Evolutionary conservation across 2,888 invertebrate genomes (phyloP), one percentile per base, ranked within the genome.

Genomic region (Drymonia ruficornis): DNA sequence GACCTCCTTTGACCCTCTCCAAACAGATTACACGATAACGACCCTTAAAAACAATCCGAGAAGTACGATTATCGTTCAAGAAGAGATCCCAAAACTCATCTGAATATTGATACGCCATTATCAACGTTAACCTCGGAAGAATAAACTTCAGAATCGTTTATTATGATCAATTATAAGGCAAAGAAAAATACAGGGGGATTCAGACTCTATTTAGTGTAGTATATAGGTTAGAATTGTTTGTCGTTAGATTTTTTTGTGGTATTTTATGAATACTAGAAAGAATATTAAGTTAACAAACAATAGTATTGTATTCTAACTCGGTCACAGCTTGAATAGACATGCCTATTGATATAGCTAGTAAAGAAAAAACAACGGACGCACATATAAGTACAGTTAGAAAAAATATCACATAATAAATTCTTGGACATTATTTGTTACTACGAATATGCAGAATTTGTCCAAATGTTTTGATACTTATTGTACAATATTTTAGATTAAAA

Each of bases 271-370:
- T 54, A 53, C 52, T 54, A 53, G 52, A 60, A 56, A 55, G 45
- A 66, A 29, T 63, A 61, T 54, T 67, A 54, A 61, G 38, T 53
- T 56, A 61, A 60, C 54, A 61, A 67, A 76, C 72, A 74, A 82
- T 81, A 63, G 67, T 63, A 80, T 84, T 84, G 83, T 83, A 78
- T 77, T 78, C 65, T 59, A 76, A 72, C 76, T 80, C 67, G 72
- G 70, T 74, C 72, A 70, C 60, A 55, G 43, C 60, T 52, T 61
- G 66, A 60, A 67, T 64, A 61, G 63, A 29, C 53, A 63, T 59
- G 60, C 58, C 16, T 18, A 43, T 15, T 38, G 42, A 44, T 40
- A 36, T 48, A 13, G 13, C 5, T 36, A 36, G 36, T 36, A 3
- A 36, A 7, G 1, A n/a, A 36, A 36, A 36, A n/a, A 3, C 3